Base-by-base conservation (phyloP, 64 coral and sea anemone species). In the Dendronephthya gigantea region DNA sequence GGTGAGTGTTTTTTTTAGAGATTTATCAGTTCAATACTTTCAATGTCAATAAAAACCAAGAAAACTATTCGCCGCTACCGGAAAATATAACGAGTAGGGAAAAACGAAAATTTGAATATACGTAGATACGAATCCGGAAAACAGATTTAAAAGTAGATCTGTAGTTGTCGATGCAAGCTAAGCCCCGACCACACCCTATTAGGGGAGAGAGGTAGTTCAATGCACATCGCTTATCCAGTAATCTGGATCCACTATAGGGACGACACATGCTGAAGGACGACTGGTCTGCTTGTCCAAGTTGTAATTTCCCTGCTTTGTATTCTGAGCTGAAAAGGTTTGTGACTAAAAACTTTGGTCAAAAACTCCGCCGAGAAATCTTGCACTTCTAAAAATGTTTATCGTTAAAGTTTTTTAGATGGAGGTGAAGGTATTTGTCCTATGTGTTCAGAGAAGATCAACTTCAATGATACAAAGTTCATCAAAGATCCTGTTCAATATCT, bases 231-330 rank as follows among this genome's bases (percentile, higher is more conserved):
- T n/a, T n/a, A n/a, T n/a, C n/a, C n/a, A n/a, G n/a, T n/a, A 45
- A 45, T 7, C 58, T 30, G 3, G 3, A 8, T 66, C 58, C 29
- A 66, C 30, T 22, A 1, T 51, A 98, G 94, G 94, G 94, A 41
- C 94, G 94, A 28, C 94, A 98, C 51, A 98, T 98, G 94, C 72
- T 98, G 0, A 98, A 98, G 49, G 86, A 91, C 9, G 88, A 98
- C 52, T 98, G 94, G 94, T 91, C 91, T 4, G 59, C 87, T 47
- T 98, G 94, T 72, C 94, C 94, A 15, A 91, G 87, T 49, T 98
- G 94, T 87, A 89, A 84, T 5, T 98, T 98, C 32, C 94, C 94
- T 84, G 94, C 94, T 31, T 91, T 98, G 37, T 87, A 98, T 39
- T 98, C 94, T 10, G 92, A 93, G 82, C 68, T 98, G 22, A 93